Evolutionary conservation across 1,140 invertebrate genomes (phyloP), one percentile per base, ranked within the genome.

Genomic region (Microplitis mediator): DNA sequence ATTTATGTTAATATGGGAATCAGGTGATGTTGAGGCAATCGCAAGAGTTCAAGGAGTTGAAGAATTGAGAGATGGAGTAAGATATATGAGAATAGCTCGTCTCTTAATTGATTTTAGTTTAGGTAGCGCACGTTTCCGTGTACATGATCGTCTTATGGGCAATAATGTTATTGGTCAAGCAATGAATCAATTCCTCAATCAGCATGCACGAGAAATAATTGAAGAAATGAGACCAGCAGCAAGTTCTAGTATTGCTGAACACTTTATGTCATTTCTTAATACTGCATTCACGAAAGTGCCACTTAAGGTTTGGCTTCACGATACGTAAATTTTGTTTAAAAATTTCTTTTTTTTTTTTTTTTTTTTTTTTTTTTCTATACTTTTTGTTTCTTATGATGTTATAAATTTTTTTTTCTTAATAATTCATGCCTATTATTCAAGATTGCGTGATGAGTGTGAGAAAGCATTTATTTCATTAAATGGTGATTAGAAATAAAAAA

Each of bases 101-200:
- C 84, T 94, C 76, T 78, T 91, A 5, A 88, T 93, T 2, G 92
- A 94, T 81, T 94, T 94, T 82, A 91, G 89, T 78, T 84, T 94
- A 61, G 88, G 89, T 13, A 90, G 90, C 51, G 90, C 92, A 3
- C 85, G 91, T 77, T 94, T 94, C 83, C 90, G 91, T 74, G 90
- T 94, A 13, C 85, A 88, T 67, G 93, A 94, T 76, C 88, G 91
- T 1, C 84, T 93, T 54, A 94, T 94, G 79, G 89, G 91, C 45
- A 91, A 93, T 79, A 93, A 92, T 74, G 90, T 94, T 56, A 92
- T 94, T 77, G 92, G 93, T 89, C 87, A 94, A 79, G 93, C 93
- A 2, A 94, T 95, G 91, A 94, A 94, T 83, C 92, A 93, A 74
- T 95, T 95, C 81, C 85, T 95, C 11, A 95, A 95, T 86, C 93